These are phyloP conservation scores for Coregonus suidteri DNA, from an alignment of 2,797 vertebrate genomes.

Conservation along the genomic window DNA sequence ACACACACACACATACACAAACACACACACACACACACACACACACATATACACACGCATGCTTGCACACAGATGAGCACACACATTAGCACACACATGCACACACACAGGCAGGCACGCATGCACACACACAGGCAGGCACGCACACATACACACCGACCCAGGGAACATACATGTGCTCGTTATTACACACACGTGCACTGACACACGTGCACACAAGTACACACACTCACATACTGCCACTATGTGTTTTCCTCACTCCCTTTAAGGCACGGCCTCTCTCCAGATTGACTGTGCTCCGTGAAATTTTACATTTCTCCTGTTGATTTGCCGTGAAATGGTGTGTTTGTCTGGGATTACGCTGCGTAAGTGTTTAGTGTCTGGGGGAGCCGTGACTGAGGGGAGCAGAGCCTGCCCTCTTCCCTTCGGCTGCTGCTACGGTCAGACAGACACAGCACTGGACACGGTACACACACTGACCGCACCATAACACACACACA, in stretches of 20 bases:
- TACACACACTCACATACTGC: background rate
- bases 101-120: background rate
- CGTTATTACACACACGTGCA: no score
- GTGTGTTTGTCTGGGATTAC: slow-evolving; percentile 72
- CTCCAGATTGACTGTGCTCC: slow-evolving; percentile 56
- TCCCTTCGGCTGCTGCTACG: slow-evolving; percentile 19
- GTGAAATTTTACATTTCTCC: slow-evolving; percentile 77
- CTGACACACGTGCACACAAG: background rate
- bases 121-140: slow-evolving; percentile 9
- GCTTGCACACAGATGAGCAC: no score
- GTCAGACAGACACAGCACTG: slow-evolving; percentile 6
- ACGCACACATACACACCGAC: background rate
- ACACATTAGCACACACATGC: no score
- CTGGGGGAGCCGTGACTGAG: slow-evolving; percentile 48
- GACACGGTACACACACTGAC: slow-evolving; percentile 21
- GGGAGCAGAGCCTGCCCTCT: background rate
- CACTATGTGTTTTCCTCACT: background rate
- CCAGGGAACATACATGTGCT: no score
- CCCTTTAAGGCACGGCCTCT: slow-evolving; percentile 8
- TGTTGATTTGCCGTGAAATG: slow-evolving; percentile 78
- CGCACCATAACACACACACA: background rate
- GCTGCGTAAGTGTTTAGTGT: slow-evolving; percentile 51
- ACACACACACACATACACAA: no score
- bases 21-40: no score
- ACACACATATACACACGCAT: no score